Base-by-base conservation (phyloP, 2,888 invertebrate genomes). In the Cynaeus angustus region DNA sequence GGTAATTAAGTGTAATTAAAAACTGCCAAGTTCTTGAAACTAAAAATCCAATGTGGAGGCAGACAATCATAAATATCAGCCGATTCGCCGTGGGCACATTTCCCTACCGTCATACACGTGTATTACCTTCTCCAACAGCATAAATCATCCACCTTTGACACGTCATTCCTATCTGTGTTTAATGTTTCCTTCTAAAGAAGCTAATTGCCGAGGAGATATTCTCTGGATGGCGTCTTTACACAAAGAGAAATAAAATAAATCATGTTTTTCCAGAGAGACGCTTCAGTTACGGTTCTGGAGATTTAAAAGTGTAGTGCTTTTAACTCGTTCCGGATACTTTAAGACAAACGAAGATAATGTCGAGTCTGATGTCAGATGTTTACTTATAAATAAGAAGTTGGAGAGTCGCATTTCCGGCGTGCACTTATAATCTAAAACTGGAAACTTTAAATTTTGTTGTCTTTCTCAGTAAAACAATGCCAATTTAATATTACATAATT, bases 261-360 rank as follows among this genome's bases (percentile, higher is more conserved):
- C 33, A 33, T 33, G 33, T 33, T 33, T 33, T 33, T 33, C 33
- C 33, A 33, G 33, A 33, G 33, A 33, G 33, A 33, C 33, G 33
- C 33, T 33, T 33, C 33, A 33, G 33, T 33, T 33, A 33, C 33
- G 33, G 7, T 33, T 33, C 33, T 33, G 2, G 13, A 38, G 64
- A 52, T 64, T 64, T 64, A 21, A 52, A 64, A 64, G 50, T 64
- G 37, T 50, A 64, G 50, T 64, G 38, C 30, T 28, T 43, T 14
- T 9, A 52, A 52, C 14, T 66, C 66, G 66, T 66, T 66, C 46
- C 56, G 66, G 56, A 26, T 65, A 53, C 64, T 65, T 53, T 52
- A 53, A 43, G 64, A 65, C 43, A 65, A 65, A 53, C 53, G 6
- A 52, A 37, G 66, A 66, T 65, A 65, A 65, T 55, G 55, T 66